Evolutionary conservation across 1,140 invertebrate genomes (phyloP).

Genomic region (Colletes gigas): DNA sequence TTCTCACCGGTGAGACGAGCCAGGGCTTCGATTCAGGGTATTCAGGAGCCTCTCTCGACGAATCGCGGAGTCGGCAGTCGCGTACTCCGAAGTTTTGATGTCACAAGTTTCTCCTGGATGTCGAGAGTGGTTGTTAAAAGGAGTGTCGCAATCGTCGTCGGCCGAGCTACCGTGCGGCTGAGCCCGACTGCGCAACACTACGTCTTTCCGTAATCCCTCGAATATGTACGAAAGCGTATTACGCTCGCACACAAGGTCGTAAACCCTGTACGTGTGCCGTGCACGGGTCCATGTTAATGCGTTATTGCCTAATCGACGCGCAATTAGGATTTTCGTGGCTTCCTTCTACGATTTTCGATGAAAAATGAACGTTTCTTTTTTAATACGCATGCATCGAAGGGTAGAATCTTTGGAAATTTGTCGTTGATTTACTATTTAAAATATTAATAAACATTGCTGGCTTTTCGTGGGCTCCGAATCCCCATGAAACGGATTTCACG

Average conservation of each 20-base stretch:
- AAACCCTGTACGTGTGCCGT: constrained; percentile 15
- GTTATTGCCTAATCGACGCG: constrained; percentile 30
- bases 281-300: constrained; percentile 29
- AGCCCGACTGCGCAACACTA: constrained; percentile 59
- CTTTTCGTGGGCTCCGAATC: too few species aligned
- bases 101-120: constrained; percentile 62
- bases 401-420: too few species aligned
- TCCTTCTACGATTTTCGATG: neutral
- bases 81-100: constrained; percentile 59
- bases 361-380: too few species aligned
- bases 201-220: constrained; percentile 64
- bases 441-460: too few species aligned
- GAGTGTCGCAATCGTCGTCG: constrained; percentile 63
- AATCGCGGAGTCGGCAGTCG: constrained; percentile 57
- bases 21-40: constrained; percentile 17
- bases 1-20: neutral
- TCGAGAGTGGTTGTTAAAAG: constrained; percentile 66
- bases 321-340: constrained; percentile 64
- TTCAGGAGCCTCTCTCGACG: constrained; percentile 24
- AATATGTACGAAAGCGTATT: constrained; percentile 32
- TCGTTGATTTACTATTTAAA: too few species aligned
- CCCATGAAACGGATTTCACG: too few species aligned
- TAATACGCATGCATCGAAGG: too few species aligned
- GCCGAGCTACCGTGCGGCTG: constrained; percentile 42
- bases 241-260: constrained; percentile 7